Evolutionary conservation across 2,113 vertebrate genomes (phyloP).

Genomic region (Elanus axillaris): DNA sequence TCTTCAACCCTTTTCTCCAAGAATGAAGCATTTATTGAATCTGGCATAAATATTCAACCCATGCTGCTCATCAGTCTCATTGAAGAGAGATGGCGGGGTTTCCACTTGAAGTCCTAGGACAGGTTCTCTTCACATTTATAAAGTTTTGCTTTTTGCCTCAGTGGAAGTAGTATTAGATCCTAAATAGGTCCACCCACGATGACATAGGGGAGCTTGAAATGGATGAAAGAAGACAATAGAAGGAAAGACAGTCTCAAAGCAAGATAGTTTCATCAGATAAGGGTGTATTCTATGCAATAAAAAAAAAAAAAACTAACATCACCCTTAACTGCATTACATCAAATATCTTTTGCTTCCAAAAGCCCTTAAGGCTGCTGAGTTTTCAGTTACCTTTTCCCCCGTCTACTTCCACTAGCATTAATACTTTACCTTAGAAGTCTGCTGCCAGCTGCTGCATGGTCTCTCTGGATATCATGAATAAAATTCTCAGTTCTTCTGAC

Average conservation of each 20-base stretch:
- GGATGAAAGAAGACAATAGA: not conserved
- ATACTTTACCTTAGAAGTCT: not conserved
- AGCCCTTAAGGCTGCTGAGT: not conserved
- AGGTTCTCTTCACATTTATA: not conserved
- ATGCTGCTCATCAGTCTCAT: not conserved
- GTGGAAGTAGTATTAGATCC: not conserved
- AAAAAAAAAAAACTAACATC: not conserved
- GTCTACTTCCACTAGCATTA: not conserved
- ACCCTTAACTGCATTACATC: not conserved
- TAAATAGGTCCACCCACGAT: not conserved
- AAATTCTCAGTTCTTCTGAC: not conserved
- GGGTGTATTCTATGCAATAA: not conserved
- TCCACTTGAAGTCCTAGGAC: not conserved
- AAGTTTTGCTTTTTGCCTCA: not conserved
- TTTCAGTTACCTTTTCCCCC: not conserved
- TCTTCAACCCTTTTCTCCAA: not conserved
- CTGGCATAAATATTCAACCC: not conserved
- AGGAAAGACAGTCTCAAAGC: not conserved
- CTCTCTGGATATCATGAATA: not conserved
- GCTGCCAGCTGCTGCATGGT: not conserved
- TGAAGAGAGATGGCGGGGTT: not conserved
- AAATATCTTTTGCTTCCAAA: not conserved
- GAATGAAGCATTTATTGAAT: not conserved
- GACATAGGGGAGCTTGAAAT: not conserved
- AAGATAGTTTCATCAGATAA: not conserved